These are phyloP conservation scores for Catamblyrhynchus diadema DNA, from an alignment of 2,797 vertebrate genomes.

Conservation along the genomic window DNA sequence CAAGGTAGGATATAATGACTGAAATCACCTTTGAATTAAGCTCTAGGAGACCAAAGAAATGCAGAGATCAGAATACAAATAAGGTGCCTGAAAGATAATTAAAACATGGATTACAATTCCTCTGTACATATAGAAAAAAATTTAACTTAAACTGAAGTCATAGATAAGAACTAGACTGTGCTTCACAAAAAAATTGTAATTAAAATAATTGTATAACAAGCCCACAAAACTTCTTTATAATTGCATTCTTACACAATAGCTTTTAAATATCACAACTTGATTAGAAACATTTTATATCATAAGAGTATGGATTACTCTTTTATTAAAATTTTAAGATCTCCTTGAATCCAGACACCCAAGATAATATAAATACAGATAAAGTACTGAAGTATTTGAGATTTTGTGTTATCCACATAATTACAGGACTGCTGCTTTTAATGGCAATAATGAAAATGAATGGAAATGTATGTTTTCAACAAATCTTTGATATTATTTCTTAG, in stretches of 20 bases:
- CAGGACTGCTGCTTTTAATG: neutral
- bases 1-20: neutral
- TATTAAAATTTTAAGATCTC: neutral
- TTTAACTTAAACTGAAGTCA: fast-evolving
- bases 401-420: neutral
- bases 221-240: neutral
- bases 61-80: neutral
- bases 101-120: neutral
- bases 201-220: neutral
- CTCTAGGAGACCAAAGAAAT: neutral
- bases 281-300: neutral
- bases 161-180: neutral
- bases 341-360: neutral
- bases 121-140: neutral
- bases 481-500: neutral
- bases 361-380: neutral
- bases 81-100: neutral
- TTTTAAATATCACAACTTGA: neutral
- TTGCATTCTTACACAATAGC: neutral
- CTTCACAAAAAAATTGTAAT: neutral
- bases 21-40: neutral
- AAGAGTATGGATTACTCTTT: neutral
- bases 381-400: neutral
- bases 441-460: neutral
- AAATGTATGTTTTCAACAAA: neutral